A percentile compares a stretch with the other conserved stretches of the same genome.
Conservation (phyloP, 2,113 vertebrate species). For the Orycteropus afer region DNA sequence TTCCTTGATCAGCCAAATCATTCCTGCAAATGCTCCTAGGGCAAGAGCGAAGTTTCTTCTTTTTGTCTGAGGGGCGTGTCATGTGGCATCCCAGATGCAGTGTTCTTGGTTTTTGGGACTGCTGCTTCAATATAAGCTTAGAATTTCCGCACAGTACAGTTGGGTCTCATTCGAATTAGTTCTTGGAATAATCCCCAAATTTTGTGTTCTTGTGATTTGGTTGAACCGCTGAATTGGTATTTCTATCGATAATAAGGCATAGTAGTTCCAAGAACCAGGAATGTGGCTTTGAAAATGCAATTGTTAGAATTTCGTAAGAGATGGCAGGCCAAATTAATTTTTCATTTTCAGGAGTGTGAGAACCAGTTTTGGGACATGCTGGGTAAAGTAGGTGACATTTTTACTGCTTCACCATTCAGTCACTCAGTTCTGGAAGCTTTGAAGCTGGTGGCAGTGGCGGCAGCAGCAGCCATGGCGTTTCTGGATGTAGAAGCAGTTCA, state of each 20-base stretch:
- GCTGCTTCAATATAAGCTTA: slow-evolving; percentile 71
- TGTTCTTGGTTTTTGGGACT: slow-evolving; percentile 85
- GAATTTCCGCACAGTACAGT: slow-evolving; percentile 74
- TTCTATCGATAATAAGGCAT: slow-evolving; percentile 78
- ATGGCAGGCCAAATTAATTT: slow-evolving; percentile 80
- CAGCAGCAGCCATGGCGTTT: slow-evolving; percentile 76
- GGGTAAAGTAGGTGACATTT: slow-evolving; percentile 76
- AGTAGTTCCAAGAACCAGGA: slow-evolving; percentile 86
- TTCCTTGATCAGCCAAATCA: slow-evolving; percentile 83
- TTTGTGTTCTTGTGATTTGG: slow-evolving; percentile 81
- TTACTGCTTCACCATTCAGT: slow-evolving; percentile 79
- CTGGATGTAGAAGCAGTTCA: slow-evolving; percentile 83
- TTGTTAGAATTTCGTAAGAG: slow-evolving; percentile 81
- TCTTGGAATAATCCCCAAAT: slow-evolving; percentile 70
- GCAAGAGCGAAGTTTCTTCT: slow-evolving; percentile 80
- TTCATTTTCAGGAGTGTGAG: slow-evolving; percentile 79
- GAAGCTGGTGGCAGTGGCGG: slow-evolving; percentile 68
- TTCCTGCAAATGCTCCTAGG: slow-evolving; percentile 83
- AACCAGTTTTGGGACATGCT: slow-evolving; percentile 80
- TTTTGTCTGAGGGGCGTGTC: slow-evolving; percentile 84
- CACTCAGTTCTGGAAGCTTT: slow-evolving; percentile 74
- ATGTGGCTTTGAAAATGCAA: slow-evolving; percentile 75
- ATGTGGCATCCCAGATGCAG: slow-evolving; percentile 72
- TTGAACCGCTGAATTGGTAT: slow-evolving; percentile 73
- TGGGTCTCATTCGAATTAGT: slow-evolving; percentile 78